Evolutionary conservation across 2,888 invertebrate genomes (phyloP).

Genomic region (Platynereis dumerilii): DNA sequence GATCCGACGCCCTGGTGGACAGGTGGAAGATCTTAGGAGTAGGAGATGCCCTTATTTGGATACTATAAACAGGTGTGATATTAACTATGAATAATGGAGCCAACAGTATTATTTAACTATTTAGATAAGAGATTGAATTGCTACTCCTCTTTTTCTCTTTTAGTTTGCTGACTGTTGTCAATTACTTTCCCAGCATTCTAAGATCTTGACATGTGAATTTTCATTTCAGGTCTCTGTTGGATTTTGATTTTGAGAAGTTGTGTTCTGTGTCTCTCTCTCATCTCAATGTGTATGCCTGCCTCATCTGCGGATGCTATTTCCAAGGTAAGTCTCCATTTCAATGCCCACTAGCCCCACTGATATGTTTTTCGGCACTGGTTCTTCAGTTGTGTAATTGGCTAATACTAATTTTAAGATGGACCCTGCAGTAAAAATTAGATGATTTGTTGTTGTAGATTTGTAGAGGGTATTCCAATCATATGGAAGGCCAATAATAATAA

Average conservation of each 20-base stretch:
- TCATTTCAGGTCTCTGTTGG: constrained; percentile 76
- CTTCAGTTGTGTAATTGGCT: too few relatives aligned
- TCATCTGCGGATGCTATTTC: constrained; percentile 99
- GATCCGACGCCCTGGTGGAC: not conserved
- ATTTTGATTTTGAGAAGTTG: constrained; percentile 99
- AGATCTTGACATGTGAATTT: too few relatives aligned
- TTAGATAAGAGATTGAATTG: constrained; percentile 6
- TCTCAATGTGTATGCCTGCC: constrained; percentile 98
- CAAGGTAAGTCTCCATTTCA: constrained; percentile 65
- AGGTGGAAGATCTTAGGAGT: constrained; percentile 34
- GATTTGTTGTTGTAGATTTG: too few relatives aligned
- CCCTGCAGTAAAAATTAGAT: too few relatives aligned
- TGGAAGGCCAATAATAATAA: too few relatives aligned
- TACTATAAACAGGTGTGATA: constrained; percentile 85
- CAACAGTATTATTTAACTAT: constrained; percentile 4
- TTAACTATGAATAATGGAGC: not conserved
- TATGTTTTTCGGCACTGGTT: too few relatives aligned
- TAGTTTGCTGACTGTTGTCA: too few relatives aligned
- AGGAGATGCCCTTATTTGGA: constrained; percentile 90
- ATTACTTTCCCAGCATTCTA: too few relatives aligned
- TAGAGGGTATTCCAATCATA: too few relatives aligned
- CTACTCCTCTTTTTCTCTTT: constrained; percentile 3
- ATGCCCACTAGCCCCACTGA: too few relatives aligned
- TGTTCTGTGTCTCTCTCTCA: constrained; percentile 97
- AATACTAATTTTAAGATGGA: too few relatives aligned